These are phyloP conservation scores for Epicampocera succincta DNA, from an alignment of 2,888 invertebrate species.

Conservation along the genomic window DNA sequence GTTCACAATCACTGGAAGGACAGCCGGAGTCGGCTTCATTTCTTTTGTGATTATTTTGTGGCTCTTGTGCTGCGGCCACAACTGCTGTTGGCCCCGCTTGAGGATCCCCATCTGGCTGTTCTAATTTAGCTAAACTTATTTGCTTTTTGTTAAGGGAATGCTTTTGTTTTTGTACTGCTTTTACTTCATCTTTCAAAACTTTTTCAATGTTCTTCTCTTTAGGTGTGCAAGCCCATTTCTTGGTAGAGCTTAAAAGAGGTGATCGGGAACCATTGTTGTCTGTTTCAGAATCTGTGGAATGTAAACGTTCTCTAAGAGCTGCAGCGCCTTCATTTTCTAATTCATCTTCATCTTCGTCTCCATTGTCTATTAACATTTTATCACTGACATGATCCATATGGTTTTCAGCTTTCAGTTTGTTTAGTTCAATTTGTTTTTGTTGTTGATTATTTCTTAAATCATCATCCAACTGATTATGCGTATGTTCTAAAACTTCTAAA, in stretches of 20 bases:
- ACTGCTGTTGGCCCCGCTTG: conserved; percentile 50
- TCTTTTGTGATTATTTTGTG: conserved; percentile 72
- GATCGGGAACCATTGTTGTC: conserved; percentile 88
- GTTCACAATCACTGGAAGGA: conserved; percentile 83
- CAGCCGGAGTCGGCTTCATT: conserved; percentile 82
- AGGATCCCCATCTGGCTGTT: conserved; percentile 59
- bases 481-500: conserved; percentile 76
- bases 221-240: conserved; percentile 59
- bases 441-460: conserved; percentile 65
- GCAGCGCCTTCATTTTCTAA: conserved; percentile 55
- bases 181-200: conserved; percentile 73
- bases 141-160: conserved; percentile 58
- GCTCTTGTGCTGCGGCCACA: conserved; percentile 20
- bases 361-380: conserved; percentile 2
- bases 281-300: conserved; percentile 85
- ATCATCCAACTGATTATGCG: conserved; percentile 75
- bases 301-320: conserved; percentile 74
- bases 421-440: conserved; percentile 49
- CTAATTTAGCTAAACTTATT: conserved; percentile 44
- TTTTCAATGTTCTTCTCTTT: conserved; percentile 73
- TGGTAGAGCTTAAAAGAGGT: conserved; percentile 84
- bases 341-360: conserved; percentile 52
- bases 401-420: conserved; percentile 40
- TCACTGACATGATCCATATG: not conserved
- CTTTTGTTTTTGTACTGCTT: conserved; percentile 70